Conservation (phyloP, 2,888 invertebrate genomes). For the Sminthurinus aureus region DNA sequence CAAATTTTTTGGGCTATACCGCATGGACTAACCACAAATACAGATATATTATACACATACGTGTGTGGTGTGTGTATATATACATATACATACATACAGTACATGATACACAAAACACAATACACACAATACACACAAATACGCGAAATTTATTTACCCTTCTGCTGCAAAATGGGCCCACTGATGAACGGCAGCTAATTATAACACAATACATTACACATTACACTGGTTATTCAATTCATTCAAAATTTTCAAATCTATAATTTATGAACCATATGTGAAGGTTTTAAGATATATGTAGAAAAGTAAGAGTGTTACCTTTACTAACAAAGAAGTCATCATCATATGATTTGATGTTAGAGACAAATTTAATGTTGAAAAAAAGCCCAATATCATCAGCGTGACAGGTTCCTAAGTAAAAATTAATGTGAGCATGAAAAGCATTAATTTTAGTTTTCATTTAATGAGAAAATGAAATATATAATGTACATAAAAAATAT, state of each 20-base stretch:
- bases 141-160: constrained; percentile 40
- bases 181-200: constrained; percentile 40
- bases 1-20: not conserved
- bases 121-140: not conserved
- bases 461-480: too few species aligned
- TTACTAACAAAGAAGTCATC: constrained; percentile 49
- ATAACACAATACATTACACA: too few species aligned
- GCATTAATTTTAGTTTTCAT: not conserved
- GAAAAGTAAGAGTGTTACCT: too few species aligned
- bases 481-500: too few species aligned
- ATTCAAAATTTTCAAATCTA: too few species aligned
- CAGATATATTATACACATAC: too few species aligned
- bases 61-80: too few species aligned
- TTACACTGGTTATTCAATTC: too few species aligned
- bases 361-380: constrained; percentile 46
- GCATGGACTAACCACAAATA: too few species aligned
- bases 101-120: too few species aligned
- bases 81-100: constrained; percentile 7
- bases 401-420: constrained; percentile 30
- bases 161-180: constrained; percentile 48
- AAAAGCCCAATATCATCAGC: constrained; percentile 51
- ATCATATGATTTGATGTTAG: constrained; percentile 43
- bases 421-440: not conserved
- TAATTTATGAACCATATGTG: too few species aligned
- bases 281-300: too few species aligned